These are phyloP conservation scores for Melanotaenia maccullochi DNA, from an alignment of 2,797 vertebrate genomes.

Conservation along the genomic window DNA sequence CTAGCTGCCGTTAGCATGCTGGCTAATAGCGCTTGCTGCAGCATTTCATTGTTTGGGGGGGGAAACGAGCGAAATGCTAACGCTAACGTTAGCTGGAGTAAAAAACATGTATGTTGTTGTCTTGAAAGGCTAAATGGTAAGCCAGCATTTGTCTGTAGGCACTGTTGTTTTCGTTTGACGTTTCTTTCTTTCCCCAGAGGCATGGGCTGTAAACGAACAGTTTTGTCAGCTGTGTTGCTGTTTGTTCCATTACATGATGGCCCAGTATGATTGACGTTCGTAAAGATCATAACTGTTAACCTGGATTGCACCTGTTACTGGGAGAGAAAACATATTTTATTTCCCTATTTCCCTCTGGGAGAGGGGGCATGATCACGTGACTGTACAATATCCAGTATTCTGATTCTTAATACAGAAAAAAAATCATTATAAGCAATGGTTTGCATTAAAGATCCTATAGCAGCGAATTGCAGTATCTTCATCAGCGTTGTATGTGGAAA, in stretches of 20 bases:
- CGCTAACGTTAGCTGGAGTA: conserved; percentile 45
- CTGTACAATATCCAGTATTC: conserved; percentile 31
- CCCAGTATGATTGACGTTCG: not conserved
- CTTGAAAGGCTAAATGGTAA: not conserved
- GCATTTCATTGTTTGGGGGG: conserved; percentile 60
- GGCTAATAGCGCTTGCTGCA: conserved; percentile 57
- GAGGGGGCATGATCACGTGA: conserved; percentile 49
- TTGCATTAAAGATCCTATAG: not conserved
- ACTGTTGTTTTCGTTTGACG: not conserved
- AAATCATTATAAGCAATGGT: not conserved
- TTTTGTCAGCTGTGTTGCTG: not conserved
- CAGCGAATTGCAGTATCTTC: not conserved
- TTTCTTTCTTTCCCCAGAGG: not conserved
- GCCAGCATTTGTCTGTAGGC: not conserved
- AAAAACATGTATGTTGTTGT: not conserved
- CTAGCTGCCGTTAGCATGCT: conserved; percentile 59
- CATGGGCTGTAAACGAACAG: not conserved
- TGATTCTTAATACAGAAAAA: not conserved
- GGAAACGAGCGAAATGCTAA: conserved; percentile 42
- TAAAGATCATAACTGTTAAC: conserved; percentile 10
- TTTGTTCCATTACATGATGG: not conserved
- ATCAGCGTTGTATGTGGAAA: not conserved
- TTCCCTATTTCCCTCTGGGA: conserved; percentile 46
- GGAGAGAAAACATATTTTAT: conserved; percentile 24
- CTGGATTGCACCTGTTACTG: conserved; percentile 52